Base-by-base conservation (phyloP, 1,140 invertebrate genomes). In the Fopius arisanus region DNA sequence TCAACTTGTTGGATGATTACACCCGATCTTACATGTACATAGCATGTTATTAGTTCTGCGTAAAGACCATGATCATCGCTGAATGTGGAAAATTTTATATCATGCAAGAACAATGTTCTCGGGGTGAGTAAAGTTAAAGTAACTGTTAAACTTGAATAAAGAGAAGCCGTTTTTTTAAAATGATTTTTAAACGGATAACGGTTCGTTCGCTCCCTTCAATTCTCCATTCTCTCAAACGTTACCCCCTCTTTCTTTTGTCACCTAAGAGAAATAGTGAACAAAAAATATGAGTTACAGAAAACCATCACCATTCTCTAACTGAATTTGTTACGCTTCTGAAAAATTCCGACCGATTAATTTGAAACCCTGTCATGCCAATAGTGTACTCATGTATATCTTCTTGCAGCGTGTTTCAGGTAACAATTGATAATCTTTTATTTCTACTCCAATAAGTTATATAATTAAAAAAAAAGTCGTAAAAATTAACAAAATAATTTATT, bases 401-500 rank as follows among this genome's bases (percentile, higher is more conserved):
- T 59, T 59, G 14, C 14, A 23, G 26, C 21, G 54, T 59, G 54
- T 59, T 37, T 7, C 33, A 37, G 12, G 33, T 37, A 37, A 19
- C 43, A 51, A 51, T 51, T 51, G 9, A 59, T 59, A 12, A 19
- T 59, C 19, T 26, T 59, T 59, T 59, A 59, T 26, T 54, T 59
- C 23, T 59, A 59, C 54, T 59, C 43, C 3, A 59, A 4, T 59
- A 59, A 74, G 84, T 83, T 85, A 87, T 48, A 16, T 37, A 83
- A 82, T 41, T 41, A 41, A 68, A 68, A 10, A 41, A 73, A 16
- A 54, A 69, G 40, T 33, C 67, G 23, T 63, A 43, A 62, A n/a
- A 74, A 33, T 51, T n/a, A 33, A 70, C n/a, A 67, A 67, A 40
- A 31, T 70, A 51, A 31, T 70, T 71, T 67, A 54, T 29, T 26